Evolutionary conservation across 2,888 invertebrate genomes (phyloP).

Genomic region (Elysia crispata): DNA sequence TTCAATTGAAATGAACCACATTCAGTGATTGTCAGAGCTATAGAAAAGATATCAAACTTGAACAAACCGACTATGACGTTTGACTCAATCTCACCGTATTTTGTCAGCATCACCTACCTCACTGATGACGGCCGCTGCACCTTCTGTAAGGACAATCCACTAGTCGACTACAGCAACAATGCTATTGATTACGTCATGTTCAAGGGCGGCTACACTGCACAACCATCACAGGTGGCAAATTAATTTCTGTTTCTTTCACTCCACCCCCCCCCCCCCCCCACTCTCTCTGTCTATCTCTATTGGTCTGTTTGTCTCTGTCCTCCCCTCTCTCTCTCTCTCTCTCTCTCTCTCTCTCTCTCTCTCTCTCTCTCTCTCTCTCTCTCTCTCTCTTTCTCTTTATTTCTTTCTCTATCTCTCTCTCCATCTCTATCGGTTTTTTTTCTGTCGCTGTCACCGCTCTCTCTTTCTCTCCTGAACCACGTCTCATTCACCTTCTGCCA

Average conservation of each 20-base stretch:
- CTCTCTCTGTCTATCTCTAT: not conserved
- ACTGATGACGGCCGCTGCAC: conserved; percentile 4
- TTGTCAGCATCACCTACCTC: too few relatives aligned
- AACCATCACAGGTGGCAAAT: not conserved
- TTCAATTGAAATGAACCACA: too few relatives aligned
- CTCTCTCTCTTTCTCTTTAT: too few relatives aligned
- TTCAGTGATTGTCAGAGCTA: too few relatives aligned
- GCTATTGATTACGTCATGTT: not conserved
- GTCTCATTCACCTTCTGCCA: not conserved
- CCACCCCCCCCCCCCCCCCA: not conserved
- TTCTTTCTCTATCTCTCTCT: too few relatives aligned
- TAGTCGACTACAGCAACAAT: not conserved
- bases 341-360: not conserved
- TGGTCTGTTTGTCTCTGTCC: not conserved
- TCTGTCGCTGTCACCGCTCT: not conserved
- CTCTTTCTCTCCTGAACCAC: not conserved
- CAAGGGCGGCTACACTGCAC: not conserved
- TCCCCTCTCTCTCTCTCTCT: not conserved
- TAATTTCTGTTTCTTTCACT: not conserved
- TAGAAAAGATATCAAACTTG: too few relatives aligned
- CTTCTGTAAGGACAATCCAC: not conserved
- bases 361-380: too few relatives aligned
- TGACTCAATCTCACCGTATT: too few relatives aligned
- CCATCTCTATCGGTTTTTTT: not conserved
- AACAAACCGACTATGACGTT: too few relatives aligned